phyloP scores from a whole-genome alignment of 2,888 invertebrate species.

The Saturnia pavonia region DNA sequence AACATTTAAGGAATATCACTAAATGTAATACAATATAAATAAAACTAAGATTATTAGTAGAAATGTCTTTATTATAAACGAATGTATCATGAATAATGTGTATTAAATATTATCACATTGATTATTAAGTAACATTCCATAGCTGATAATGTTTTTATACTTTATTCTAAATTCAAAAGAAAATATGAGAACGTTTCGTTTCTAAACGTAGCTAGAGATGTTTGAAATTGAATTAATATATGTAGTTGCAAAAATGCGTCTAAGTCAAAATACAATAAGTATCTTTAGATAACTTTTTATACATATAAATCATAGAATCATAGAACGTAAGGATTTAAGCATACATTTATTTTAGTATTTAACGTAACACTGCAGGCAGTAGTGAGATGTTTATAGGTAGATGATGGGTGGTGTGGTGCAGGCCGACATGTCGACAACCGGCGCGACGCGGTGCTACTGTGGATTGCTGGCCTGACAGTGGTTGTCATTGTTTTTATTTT shows the following conservation, averaged over 20 bases:
- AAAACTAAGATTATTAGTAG: background rate
- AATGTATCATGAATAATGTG: background rate
- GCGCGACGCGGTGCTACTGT: no score
- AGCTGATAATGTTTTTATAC: background rate
- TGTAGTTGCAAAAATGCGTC: background rate
- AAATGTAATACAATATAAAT: background rate
- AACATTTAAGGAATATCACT: background rate
- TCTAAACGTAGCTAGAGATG: background rate
- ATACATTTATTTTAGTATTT: no score
- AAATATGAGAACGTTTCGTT: background rate
- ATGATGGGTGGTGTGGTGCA: no score
- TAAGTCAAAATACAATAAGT: no score
- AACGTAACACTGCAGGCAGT: no score
- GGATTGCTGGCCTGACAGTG: no score
- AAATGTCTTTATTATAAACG: background rate
- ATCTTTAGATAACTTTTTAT: no score
- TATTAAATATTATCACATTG: background rate
- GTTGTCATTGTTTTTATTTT: no score
- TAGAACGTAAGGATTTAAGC: no score
- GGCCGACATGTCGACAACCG: no score
- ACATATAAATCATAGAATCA: no score
- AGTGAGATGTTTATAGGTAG: no score
- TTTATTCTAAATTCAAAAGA: background rate
- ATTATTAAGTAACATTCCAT: background rate
- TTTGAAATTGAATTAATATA: background rate